phyloP scores from a whole-genome alignment of 2,113 vertebrate species.

The Strigops habroptila region DNA sequence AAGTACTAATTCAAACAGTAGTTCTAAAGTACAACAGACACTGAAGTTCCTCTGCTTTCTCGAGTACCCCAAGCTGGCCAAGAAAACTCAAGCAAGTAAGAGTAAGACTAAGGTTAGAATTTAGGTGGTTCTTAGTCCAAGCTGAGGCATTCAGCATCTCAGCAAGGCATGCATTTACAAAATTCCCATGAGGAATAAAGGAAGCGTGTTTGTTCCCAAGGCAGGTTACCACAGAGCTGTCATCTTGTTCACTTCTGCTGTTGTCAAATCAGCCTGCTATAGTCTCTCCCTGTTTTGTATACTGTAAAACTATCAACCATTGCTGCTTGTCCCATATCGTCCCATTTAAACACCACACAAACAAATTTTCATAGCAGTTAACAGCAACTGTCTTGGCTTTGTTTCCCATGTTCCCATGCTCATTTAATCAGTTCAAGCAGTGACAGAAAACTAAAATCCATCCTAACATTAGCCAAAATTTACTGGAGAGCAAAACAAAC shows the following conservation, averaged over 20 bases:
- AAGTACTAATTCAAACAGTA: not conserved
- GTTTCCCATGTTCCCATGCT: not conserved
- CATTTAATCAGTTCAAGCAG: slow-evolving; percentile 22
- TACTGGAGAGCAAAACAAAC: slow-evolving; percentile 41
- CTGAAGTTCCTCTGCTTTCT: not conserved
- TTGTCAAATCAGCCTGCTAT: slow-evolving; percentile 17
- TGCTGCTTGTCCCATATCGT: not conserved
- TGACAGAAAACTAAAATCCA: slow-evolving; percentile 54
- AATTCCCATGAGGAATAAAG: not conserved
- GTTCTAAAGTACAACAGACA: not conserved
- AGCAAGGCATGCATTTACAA: not conserved
- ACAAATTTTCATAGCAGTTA: slow-evolving; percentile 12
- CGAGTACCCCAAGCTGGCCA: not conserved
- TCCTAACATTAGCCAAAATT: slow-evolving; percentile 26
- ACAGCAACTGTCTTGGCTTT: not conserved
- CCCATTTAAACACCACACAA: slow-evolving; percentile 15
- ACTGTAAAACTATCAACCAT: not conserved
- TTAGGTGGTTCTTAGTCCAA: not conserved
- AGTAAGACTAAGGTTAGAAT: not conserved
- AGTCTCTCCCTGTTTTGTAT: not conserved
- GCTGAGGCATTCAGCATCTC: not conserved
- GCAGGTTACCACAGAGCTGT: not conserved
- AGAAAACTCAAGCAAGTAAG: not conserved
- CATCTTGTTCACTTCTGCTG: not conserved
- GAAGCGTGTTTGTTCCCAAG: not conserved